Evolutionary conservation across 2,113 vertebrate genomes (phyloP).

Genomic region (Phainopepla nitens): DNA sequence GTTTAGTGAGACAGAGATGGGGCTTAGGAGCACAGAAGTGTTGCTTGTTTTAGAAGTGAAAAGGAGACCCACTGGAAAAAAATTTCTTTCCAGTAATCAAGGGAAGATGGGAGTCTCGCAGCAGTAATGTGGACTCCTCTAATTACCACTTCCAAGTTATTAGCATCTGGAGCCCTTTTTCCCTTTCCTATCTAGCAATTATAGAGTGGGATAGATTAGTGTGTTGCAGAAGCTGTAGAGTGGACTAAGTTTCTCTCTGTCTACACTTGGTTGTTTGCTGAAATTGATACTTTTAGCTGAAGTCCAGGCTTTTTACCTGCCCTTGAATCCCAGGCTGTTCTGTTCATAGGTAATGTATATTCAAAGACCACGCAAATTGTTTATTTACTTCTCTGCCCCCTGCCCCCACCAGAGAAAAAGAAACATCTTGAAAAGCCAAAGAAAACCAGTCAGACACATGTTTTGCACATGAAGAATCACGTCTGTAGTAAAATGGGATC

Average conservation of each 20-base stretch:
- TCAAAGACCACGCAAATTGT: background rate
- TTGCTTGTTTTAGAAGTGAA: background rate
- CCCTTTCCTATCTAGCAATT: constrained; percentile 47
- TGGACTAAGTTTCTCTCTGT: background rate
- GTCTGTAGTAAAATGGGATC: constrained; percentile 45
- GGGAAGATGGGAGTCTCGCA: constrained; percentile 42
- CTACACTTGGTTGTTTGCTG: background rate
- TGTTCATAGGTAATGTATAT: background rate
- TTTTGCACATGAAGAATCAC: constrained; percentile 62
- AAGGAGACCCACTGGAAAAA: constrained; percentile 41
- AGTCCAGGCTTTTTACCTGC: background rate
- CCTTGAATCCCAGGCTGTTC: background rate
- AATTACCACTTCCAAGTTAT: constrained; percentile 64
- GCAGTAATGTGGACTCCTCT: constrained; percentile 49
- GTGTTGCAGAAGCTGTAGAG: background rate
- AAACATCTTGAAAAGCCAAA: constrained; percentile 35
- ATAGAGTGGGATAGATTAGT: constrained; percentile 33
- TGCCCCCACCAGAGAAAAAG: constrained; percentile 19
- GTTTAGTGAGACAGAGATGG: background rate
- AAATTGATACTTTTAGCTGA: background rate
- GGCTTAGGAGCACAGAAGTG: background rate
- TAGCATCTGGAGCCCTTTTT: constrained; percentile 61
- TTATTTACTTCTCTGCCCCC: constrained; percentile 36
- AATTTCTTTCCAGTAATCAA: constrained; percentile 34
- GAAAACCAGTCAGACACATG: constrained; percentile 54